Conservation (phyloP, 1,140 invertebrate genomes). For the Tribolium castaneum region DNA sequence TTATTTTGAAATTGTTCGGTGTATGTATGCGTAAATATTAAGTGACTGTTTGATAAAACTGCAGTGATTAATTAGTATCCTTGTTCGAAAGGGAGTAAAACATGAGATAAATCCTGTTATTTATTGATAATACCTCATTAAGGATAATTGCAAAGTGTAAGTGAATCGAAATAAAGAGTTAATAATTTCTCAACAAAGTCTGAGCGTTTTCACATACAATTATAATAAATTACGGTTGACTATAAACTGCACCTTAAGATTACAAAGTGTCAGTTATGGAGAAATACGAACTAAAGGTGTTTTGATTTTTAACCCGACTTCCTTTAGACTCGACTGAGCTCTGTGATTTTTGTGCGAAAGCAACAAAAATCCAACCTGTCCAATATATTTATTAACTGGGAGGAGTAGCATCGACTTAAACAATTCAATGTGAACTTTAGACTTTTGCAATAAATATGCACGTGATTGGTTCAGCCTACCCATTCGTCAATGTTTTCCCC, state of each 20-base stretch:
- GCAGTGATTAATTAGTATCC: neutral
- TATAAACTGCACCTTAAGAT: conserved; percentile 28
- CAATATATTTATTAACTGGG: conserved; percentile 37
- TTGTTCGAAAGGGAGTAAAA: neutral
- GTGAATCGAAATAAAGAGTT: conserved; percentile 12
- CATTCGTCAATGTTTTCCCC: conserved; percentile 18
- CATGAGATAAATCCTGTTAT: neutral
- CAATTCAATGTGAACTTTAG: conserved; percentile 40
- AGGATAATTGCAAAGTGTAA: neutral
- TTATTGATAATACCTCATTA: conserved; percentile 11
- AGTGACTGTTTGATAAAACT: too few relatives aligned
- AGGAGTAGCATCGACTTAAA: conserved; percentile 33
- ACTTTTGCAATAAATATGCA: conserved; percentile 38
- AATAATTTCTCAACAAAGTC: conserved; percentile 3
- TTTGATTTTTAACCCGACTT: neutral
- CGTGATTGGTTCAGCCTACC: conserved; percentile 39
- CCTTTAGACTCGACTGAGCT: neutral
- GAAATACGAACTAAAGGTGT: conserved; percentile 12
- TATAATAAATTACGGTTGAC: conserved; percentile 9
- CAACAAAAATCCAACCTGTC: conserved; percentile 28
- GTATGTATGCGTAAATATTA: neutral
- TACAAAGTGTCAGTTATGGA: conserved; percentile 10
- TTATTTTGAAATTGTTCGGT: neutral
- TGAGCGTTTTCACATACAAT: neutral
- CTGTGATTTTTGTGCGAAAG: neutral